Conservation (phyloP, 1,140 invertebrate species). For the Conopomorpha cramerella region DNA sequence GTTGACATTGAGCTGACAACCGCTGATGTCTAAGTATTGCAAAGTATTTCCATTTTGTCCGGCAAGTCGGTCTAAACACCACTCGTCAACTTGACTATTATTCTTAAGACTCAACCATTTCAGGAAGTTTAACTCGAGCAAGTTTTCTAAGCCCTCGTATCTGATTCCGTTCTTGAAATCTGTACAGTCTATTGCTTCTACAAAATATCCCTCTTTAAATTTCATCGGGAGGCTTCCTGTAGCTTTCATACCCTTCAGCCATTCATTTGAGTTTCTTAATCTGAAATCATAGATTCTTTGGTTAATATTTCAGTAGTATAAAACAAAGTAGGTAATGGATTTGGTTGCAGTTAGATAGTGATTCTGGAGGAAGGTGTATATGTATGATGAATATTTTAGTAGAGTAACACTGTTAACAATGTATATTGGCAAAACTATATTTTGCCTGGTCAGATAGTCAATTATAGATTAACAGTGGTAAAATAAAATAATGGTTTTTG, state of each 20-base stretch:
- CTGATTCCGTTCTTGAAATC: slow-evolving; percentile 42
- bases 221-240: slow-evolving; percentile 27
- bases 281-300: slow-evolving; percentile 22
- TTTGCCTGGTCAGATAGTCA: too few relatives aligned
- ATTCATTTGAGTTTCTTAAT: slow-evolving; percentile 25
- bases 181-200: slow-evolving; percentile 48
- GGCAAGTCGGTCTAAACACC: slow-evolving; percentile 46
- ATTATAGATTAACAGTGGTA: too few relatives aligned
- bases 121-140: slow-evolving; percentile 27
- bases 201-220: slow-evolving; percentile 30
- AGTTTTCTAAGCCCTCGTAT: slow-evolving; percentile 48
- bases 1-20: slow-evolving; percentile 32
- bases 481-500: too few relatives aligned
- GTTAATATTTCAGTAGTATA: neutral
- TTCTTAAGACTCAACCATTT: slow-evolving; percentile 48
- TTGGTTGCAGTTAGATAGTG: too few relatives aligned
- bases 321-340: too few relatives aligned
- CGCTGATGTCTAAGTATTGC: slow-evolving; percentile 45
- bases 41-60: slow-evolving; percentile 30
- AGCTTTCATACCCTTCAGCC: slow-evolving; percentile 27
- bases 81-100: slow-evolving; percentile 47
- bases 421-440: too few relatives aligned
- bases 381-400: too few relatives aligned
- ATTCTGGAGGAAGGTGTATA: too few relatives aligned
- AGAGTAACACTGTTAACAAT: too few relatives aligned